Percentiles rank a stretch among this genome's conserved stretches.
phyloP scores from a whole-genome alignment of 2,113 vertebrate genomes.

The Lagopus leucura region DNA sequence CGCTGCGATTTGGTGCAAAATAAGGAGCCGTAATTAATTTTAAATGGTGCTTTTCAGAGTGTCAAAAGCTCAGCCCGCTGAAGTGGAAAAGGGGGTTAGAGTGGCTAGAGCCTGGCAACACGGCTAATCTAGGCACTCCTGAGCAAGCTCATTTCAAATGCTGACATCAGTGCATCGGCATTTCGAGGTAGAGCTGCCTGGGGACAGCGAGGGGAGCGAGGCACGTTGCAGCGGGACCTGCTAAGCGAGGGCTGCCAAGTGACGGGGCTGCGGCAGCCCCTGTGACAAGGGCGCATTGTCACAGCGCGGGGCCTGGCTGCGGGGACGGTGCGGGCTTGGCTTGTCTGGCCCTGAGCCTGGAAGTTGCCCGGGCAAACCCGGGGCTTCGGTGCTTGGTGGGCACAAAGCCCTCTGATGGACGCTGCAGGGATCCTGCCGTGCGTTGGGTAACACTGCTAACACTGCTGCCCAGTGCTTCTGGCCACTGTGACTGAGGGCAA shows the following conservation, averaged over 20 bases:
- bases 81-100: conserved; percentile 94
- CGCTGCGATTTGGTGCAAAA: conserved; percentile 83
- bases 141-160: conserved; percentile 87
- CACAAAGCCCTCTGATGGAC: background rate
- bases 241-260: background rate
- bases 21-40: conserved; percentile 97
- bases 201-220: conserved; percentile 58
- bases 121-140: conserved; percentile 86
- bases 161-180: conserved; percentile 94
- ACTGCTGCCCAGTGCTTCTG: fast-evolving
- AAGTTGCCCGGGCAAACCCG: background rate
- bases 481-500: background rate
- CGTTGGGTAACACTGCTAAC: background rate
- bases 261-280: conserved; percentile 51
- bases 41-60: conserved; percentile 95
- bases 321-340: fast-evolving
- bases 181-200: conserved; percentile 78
- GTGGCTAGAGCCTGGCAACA: conserved; percentile 91
- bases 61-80: conserved; percentile 89
- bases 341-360: background rate
- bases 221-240: conserved; percentile 39
- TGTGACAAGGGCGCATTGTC: conserved; percentile 64
- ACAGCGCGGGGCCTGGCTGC: conserved; percentile 38
- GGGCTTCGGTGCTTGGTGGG: background rate
- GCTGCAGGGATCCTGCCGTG: background rate